A percentile compares a stretch with the other conserved stretches of the same genome.
phyloP scores from a whole-genome alignment of 2,888 invertebrate genomes.

The Julus scanicus region DNA sequence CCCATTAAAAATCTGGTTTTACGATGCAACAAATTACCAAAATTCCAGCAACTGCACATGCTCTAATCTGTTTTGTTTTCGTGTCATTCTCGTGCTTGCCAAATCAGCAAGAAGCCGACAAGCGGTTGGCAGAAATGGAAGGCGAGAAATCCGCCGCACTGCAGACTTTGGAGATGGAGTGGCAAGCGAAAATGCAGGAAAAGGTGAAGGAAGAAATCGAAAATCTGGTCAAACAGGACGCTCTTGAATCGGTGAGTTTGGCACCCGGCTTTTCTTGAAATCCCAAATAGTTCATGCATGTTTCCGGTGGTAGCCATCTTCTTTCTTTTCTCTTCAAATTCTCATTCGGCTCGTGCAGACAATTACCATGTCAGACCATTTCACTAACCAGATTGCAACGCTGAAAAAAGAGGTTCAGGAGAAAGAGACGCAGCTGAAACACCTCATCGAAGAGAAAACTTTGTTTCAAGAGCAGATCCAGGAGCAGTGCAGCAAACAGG shows the following conservation, averaged over 20 bases:
- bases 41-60: too few relatives aligned
- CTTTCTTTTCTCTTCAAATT: slow-evolving; percentile 24
- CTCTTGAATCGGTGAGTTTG: neutral
- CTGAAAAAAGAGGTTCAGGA: neutral
- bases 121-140: slow-evolving; percentile 6
- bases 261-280: neutral
- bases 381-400: slow-evolving; percentile 40
- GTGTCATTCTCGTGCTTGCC: neutral
- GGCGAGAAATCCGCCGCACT: neutral
- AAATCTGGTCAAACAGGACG: neutral
- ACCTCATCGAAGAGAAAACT: neutral
- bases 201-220: neutral
- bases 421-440: neutral
- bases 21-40: too few relatives aligned
- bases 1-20: too few relatives aligned
- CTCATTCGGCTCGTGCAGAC: neutral
- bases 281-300: neutral
- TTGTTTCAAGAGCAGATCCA: slow-evolving; percentile 17
- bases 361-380: slow-evolving; percentile 35
- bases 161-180: slow-evolving; percentile 1
- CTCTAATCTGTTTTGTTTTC: too few relatives aligned
- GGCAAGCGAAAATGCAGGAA: slow-evolving; percentile 19
- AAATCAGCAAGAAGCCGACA: slow-evolving; percentile 24
- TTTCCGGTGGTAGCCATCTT: slow-evolving; percentile 36
- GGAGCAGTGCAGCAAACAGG: neutral